phyloP scores from a whole-genome alignment of 1,140 invertebrate genomes.

The Asobara japonica region DNA sequence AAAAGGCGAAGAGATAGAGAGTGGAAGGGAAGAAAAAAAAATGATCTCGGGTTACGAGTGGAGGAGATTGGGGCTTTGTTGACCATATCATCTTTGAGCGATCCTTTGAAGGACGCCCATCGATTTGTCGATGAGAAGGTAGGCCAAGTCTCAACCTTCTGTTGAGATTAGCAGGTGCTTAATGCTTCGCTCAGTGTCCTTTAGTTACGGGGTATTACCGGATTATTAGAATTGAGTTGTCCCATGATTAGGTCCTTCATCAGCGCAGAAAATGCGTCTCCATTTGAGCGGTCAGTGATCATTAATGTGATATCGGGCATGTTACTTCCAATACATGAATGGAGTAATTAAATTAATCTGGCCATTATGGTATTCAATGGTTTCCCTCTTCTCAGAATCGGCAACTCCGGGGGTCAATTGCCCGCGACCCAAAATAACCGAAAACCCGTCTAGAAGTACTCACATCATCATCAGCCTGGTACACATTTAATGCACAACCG shows the following conservation, averaged over 20 bases:
- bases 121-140: conserved; percentile 32
- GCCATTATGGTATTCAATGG: too few relatives aligned
- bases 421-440: not conserved
- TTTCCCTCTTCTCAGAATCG: not conserved
- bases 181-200: conserved; percentile 23
- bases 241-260: too few relatives aligned
- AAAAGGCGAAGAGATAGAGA: conserved; percentile 44
- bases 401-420: not conserved
- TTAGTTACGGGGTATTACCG: not conserved
- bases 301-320: not conserved
- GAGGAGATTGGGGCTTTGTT: conserved; percentile 48
- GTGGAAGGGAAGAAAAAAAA: conserved; percentile 13
- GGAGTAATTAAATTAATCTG: too few relatives aligned
- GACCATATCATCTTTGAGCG: conserved; percentile 61
- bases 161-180: conserved; percentile 34
- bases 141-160: conserved; percentile 2
- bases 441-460: not conserved
- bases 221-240: not conserved
- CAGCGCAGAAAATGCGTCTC: too few relatives aligned
- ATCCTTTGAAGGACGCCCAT: conserved; percentile 42
- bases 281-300: not conserved
- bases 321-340: too few relatives aligned
- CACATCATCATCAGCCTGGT: not conserved
- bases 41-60: conserved; percentile 55
- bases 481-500: not conserved